Conservation (phyloP, 2,797 vertebrate genomes). For the Falco columbarius region DNA sequence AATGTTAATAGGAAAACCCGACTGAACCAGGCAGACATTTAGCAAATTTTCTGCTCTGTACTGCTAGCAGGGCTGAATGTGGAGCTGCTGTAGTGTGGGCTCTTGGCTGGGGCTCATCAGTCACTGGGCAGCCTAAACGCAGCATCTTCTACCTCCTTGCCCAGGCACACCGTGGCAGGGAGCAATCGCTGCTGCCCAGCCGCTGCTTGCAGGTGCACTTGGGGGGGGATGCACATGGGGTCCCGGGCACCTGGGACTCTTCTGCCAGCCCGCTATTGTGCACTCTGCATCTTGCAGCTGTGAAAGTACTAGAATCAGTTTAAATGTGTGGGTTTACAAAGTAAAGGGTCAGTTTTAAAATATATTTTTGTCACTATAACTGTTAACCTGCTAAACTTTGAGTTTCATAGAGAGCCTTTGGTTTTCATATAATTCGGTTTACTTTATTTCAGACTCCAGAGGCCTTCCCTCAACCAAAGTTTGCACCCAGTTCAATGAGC, state of each 20-base stretch:
- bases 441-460: not conserved
- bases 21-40: not conserved
- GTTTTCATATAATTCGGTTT: not conserved
- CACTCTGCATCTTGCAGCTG: not conserved
- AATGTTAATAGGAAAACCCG: not conserved
- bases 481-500: not conserved
- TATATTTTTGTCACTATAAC: not conserved
- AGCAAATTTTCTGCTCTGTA: not conserved
- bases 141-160: not conserved
- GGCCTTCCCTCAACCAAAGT: not conserved
- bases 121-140: accelerated
- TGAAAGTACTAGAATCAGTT: not conserved
- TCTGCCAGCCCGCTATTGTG: not conserved
- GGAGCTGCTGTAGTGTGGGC: not conserved
- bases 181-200: not conserved
- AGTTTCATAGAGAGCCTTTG: not conserved
- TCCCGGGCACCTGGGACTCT: not conserved
- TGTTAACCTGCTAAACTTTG: not conserved
- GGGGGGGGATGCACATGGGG: too few relatives aligned
- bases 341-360: not conserved
- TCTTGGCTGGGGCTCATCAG: not conserved
- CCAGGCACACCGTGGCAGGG: not conserved
- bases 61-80: not conserved
- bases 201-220: not conserved
- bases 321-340: not conserved